A percentile compares a stretch with the other conserved stretches of the same genome.
phyloP scores from a whole-genome alignment of 1,140 invertebrate species.

The silkworm (Bombyx mori) region ASM3026992v2 NC_085111.1:3648001-3648500 shows the following conservation, averaged over 20 bases:
- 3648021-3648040: neutral
- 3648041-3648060: neutral
- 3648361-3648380: slow-evolving; percentile 33
- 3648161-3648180: slow-evolving; percentile 4
- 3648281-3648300: slow-evolving; percentile 51
- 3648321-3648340: slow-evolving; percentile 54
- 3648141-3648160: neutral
- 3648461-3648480: slow-evolving; percentile 33
- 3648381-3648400: slow-evolving; percentile 25
- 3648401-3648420: slow-evolving; percentile 32
- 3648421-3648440: slow-evolving; percentile 46
- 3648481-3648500: slow-evolving; percentile 36
- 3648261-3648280: slow-evolving; percentile 36
- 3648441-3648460: slow-evolving; percentile 33
- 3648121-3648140: no score
- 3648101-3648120: no score
- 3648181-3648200: slow-evolving; percentile 19
- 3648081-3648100: no score
- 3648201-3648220: slow-evolving; percentile 13
- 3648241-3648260: slow-evolving; percentile 15
- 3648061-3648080: neutral
- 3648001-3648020: no score
- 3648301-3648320: slow-evolving; percentile 52
- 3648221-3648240: slow-evolving; percentile 13
- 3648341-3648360: slow-evolving; percentile 54